A percentile compares a stretch with the other conserved stretches of the same genome.
Evolutionary conservation across 2,797 vertebrate species (phyloP).

Genomic region (Taenioides sp.): DNA sequence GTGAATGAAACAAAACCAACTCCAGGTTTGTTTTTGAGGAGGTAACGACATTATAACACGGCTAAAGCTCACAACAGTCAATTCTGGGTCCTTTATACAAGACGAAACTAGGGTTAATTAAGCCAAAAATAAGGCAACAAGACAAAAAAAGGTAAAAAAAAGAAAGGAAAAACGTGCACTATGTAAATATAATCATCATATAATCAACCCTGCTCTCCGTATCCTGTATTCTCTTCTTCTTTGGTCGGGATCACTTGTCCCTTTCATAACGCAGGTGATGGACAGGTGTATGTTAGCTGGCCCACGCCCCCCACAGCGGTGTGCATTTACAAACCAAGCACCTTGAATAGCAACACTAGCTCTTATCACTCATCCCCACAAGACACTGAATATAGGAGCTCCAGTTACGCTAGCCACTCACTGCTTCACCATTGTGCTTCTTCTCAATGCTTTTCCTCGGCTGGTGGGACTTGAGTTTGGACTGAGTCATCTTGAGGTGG

Average conservation of each 20-base stretch:
- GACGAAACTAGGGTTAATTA: too few relatives aligned
- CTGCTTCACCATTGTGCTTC: constrained; percentile 51
- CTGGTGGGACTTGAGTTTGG: not conserved
- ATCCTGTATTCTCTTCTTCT: not conserved
- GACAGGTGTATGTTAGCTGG: constrained; percentile 49
- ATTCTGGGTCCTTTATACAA: too few relatives aligned
- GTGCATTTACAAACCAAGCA: constrained; percentile 65
- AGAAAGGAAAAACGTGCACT: too few relatives aligned
- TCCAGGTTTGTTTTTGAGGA: too few relatives aligned
- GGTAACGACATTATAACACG: too few relatives aligned
- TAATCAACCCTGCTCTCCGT: not conserved
- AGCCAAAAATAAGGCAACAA: too few relatives aligned
- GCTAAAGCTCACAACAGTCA: too few relatives aligned
- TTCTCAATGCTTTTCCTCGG: constrained; percentile 32
- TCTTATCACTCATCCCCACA: constrained; percentile 60
- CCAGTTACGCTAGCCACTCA: constrained; percentile 65
- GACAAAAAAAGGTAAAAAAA: too few relatives aligned
- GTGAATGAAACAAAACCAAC: too few relatives aligned
- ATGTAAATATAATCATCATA: too few relatives aligned
- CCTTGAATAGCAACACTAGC: constrained; percentile 53
- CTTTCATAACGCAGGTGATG: constrained; percentile 42
- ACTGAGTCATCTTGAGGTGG: not conserved
- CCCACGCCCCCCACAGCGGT: constrained; percentile 48
- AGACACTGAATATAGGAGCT: constrained; percentile 76
- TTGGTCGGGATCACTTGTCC: constrained; percentile 35